Base-by-base conservation (phyloP, 2,888 invertebrate species). In the Mactromeris polynyma region DNA sequence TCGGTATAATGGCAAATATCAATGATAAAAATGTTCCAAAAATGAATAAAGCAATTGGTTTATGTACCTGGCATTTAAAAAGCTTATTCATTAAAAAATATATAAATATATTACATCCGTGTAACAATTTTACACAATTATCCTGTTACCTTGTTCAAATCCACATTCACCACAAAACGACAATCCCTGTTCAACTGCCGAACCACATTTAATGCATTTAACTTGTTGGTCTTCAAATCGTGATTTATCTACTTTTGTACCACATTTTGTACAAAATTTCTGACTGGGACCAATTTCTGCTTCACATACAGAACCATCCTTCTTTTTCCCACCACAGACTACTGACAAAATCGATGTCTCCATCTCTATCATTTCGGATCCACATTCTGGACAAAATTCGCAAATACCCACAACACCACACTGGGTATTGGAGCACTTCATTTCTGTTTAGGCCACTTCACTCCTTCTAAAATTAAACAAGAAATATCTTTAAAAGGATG, bases 191-290 rank as follows among this genome's bases (percentile, higher is more conserved):
- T 9, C 80, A 40, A 80, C 19, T 31, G 51, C 7, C 1, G 51
- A 31, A 31, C 51, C 80, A 51, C 80, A 80, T 9, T 51, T 33
- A 3, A 26, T 51, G 80, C 80, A 80, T 31, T 26, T 51, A 2
- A 11, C 33, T 80, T 26, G 19, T 3, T 51, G 46, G 31, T 1
- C 21, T 33, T 26, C 33, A 46, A 80, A 80, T 31, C 17, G 26
- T 31, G 31, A 11, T 80, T 80, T 80, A 17, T 80, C 80, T 11
- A 80, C 51, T 33, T 26, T 46, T 40, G 80, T 46, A 31, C 80
- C 80, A 80, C 80, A 80, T 26, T 46, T 14, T 31, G 26, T 46
- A 46, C 80, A 80, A 33, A 80, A 80, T 17, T 80, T 80, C 51
- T 80, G 80, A 3, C 2, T 33, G 31, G 26, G 31, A 31, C 42